Percentiles rank a stretch among this genome's conserved stretches.
phyloP scores from a whole-genome alignment of 2,797 vertebrate species.

The Leucoraja ocellata region DNA sequence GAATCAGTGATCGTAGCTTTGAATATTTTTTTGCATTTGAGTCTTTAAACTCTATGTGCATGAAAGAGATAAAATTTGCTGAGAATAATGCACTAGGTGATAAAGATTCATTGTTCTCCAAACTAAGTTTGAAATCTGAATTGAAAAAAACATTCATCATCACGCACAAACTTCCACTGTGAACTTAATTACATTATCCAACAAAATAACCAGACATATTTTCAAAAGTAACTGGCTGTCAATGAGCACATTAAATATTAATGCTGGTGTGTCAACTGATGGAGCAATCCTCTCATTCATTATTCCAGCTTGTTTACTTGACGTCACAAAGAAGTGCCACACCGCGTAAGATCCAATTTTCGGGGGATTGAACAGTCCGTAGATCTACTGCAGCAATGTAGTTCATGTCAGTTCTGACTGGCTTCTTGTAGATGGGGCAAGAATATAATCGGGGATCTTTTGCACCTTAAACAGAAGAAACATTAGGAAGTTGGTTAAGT shows the following conservation, averaged over 20 bases:
- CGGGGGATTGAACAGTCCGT: conserved; percentile 66
- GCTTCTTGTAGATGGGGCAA: conserved; percentile 90
- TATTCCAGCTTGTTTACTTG: conserved; percentile 57
- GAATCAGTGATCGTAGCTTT: background rate
- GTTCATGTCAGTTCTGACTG: conserved; percentile 74
- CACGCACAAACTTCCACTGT: background rate
- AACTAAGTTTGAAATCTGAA: background rate
- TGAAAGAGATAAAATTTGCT: background rate
- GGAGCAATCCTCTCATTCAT: background rate
- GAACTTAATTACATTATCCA: background rate
- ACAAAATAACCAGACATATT: background rate
- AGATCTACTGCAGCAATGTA: conserved; percentile 80
- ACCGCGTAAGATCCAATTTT: conserved; percentile 85
- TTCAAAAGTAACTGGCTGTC: background rate
- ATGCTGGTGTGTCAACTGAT: background rate
- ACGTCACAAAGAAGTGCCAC: conserved; percentile 90
- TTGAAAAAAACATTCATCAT: background rate
- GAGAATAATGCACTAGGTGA: background rate
- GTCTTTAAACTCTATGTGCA: background rate
- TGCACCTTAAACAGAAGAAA: conserved; percentile 48
- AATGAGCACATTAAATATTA: background rate
- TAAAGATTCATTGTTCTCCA: background rate
- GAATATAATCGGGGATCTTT: conserved; percentile 75
- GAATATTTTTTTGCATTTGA: background rate
- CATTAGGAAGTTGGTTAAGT: background rate